These are phyloP conservation scores for Cebidichthys violaceus DNA, from an alignment of 2,113 vertebrate species.

Conservation along the genomic window DNA sequence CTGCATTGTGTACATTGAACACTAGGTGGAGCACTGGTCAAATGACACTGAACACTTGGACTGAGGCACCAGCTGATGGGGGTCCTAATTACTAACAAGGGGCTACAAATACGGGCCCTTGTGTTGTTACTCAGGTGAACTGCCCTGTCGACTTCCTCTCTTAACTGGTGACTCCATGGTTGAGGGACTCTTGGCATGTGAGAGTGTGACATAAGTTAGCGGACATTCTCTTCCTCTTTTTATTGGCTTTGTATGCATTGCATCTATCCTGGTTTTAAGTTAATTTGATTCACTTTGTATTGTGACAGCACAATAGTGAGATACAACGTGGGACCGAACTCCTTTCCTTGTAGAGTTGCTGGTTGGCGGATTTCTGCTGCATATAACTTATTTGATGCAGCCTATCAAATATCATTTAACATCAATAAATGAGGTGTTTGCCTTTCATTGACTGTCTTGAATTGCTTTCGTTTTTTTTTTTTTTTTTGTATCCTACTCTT, in stretches of 20 bases:
- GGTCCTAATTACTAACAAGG: not conserved
- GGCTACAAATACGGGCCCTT: not conserved
- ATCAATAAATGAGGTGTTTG: no score
- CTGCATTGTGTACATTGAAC: not conserved
- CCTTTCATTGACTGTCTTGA: not conserved
- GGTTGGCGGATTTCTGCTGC: not conserved
- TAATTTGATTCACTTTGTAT: not conserved
- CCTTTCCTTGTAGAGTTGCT: not conserved
- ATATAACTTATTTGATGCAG: not conserved
- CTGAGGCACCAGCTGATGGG: not conserved
- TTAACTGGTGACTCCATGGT: not conserved
- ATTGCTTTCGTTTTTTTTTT: not conserved
- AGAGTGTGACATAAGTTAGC: not conserved
- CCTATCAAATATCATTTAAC: not conserved
- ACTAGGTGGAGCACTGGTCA: slow-evolving; percentile 28
- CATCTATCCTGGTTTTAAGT: not conserved
- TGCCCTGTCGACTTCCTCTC: not conserved
- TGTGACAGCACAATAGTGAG: no score
- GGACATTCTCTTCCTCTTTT: not conserved
- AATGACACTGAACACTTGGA: not conserved
- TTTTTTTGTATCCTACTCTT: not conserved
- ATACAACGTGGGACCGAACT: not conserved
- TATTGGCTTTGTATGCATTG: not conserved
- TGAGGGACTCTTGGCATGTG: not conserved
- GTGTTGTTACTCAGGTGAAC: not conserved